These are phyloP conservation scores for Pseudomyrmex dendroicus DNA, from an alignment of 1,140 invertebrate genomes.

Conservation along the genomic window DNA sequence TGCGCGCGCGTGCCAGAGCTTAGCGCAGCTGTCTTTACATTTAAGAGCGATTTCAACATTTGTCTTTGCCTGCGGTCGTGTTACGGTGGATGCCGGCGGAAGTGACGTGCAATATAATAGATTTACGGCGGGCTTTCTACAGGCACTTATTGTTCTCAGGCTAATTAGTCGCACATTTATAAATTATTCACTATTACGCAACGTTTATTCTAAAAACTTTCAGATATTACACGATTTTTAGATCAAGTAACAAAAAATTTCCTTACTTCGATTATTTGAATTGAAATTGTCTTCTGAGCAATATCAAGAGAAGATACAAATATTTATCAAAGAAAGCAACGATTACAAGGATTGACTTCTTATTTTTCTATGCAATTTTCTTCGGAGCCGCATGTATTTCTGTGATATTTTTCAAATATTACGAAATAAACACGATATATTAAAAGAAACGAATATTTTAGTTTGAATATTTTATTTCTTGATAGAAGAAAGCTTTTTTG, in stretches of 20 bases:
- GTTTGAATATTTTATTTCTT: neutral
- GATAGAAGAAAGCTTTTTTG: neutral
- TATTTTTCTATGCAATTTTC: too few relatives aligned
- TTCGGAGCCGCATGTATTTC: too few relatives aligned
- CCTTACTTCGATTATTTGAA: neutral
- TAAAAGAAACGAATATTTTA: too few relatives aligned
- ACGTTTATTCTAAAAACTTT: neutral
- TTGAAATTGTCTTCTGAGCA: neutral
- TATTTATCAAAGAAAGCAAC: too few relatives aligned
- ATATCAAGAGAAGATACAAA: too few relatives aligned
- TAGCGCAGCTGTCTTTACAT: conserved; percentile 42
- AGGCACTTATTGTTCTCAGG: neutral
- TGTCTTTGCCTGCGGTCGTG: conserved; percentile 24
- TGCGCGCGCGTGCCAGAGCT: neutral
- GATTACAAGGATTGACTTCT: too few relatives aligned
- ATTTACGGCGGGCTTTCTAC: neutral
- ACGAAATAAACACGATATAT: too few relatives aligned
- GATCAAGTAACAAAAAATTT: too few relatives aligned
- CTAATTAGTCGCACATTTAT: conserved; percentile 7
- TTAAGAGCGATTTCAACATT: conserved; percentile 33
- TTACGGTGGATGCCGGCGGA: conserved; percentile 52
- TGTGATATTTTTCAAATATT: too few relatives aligned
- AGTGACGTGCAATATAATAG: conserved; percentile 34
- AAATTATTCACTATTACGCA: too few relatives aligned
- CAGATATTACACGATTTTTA: too few relatives aligned